phyloP scores from a whole-genome alignment of 2,797 vertebrate species.

The Poecilia velifera region DNA sequence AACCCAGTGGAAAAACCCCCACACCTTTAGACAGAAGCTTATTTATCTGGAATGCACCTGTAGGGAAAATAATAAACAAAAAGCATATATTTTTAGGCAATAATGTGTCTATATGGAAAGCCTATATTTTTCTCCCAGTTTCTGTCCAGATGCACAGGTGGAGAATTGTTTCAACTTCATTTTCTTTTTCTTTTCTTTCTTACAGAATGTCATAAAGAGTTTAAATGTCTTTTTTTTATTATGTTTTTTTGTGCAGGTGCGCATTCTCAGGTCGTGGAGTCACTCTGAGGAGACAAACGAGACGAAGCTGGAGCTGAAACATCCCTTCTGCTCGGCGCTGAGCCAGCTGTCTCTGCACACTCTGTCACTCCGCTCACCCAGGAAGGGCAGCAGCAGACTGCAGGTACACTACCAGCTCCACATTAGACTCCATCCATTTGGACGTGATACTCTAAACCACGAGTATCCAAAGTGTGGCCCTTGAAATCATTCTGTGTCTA shows the following conservation, averaged over 20 bases:
- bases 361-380: slow-evolving; percentile 61
- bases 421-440: neutral
- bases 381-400: slow-evolving; percentile 67
- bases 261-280: slow-evolving; percentile 75
- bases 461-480: no score
- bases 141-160: neutral
- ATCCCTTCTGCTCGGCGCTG: slow-evolving; percentile 80
- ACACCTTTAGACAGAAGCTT: neutral
- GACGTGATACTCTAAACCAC: neutral
- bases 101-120: no score
- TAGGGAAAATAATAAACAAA: neutral
- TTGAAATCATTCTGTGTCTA: no score
- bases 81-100: neutral
- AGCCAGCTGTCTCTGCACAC: slow-evolving; percentile 74
- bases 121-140: no score
- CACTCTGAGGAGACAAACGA: slow-evolving; percentile 62
- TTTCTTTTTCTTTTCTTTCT: neutral
- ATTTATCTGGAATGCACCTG: neutral
- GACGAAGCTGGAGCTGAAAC: slow-evolving; percentile 72
- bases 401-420: slow-evolving; percentile 28
- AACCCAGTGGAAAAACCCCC: neutral
- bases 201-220: neutral
- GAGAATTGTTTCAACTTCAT: neutral
- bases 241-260: slow-evolving; percentile 65
- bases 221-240: neutral